These are phyloP conservation scores for Solea senegalensis DNA, from an alignment of 2,113 vertebrate genomes.

Conservation along the genomic window DNA sequence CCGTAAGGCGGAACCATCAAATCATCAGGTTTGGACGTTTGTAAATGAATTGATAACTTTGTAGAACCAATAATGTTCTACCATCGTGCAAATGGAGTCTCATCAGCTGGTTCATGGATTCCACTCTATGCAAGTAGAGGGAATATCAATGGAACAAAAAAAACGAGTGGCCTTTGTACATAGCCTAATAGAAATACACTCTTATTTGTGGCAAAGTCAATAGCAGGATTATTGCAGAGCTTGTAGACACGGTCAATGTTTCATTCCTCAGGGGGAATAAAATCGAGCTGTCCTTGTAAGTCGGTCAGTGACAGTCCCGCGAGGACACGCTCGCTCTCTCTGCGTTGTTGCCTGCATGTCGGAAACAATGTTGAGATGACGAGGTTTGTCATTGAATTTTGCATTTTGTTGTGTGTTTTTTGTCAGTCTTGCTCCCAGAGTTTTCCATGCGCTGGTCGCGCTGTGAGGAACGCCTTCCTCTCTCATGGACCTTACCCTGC, in stretches of 20 bases:
- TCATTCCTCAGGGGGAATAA: conserved; percentile 39
- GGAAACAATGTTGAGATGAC: background rate
- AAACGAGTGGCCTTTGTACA: conserved; percentile 30
- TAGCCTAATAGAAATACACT: conserved; percentile 51
- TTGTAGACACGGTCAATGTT: conserved; percentile 42
- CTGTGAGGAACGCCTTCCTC: conserved; percentile 92
- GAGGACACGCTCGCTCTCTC: conserved; percentile 10
- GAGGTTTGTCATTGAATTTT: background rate
- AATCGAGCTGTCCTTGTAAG: conserved; percentile 54
- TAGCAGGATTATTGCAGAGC: conserved; percentile 39
- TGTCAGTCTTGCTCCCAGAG: conserved; percentile 93
- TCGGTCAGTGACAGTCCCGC: conserved; percentile 32
- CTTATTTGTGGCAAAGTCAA: conserved; percentile 34
- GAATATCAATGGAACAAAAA: conserved; percentile 22
- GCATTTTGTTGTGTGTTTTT: conserved; percentile 1
- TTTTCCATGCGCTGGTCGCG: conserved; percentile 91
- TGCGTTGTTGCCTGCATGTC: background rate
- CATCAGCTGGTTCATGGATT: background rate
- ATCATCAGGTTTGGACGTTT: background rate
- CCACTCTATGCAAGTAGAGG: conserved; percentile 4
- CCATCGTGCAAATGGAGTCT: conserved; percentile 14
- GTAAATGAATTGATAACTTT: background rate
- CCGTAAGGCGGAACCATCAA: background rate
- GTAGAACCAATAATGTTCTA: background rate
- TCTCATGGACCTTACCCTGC: conserved; percentile 93